These are phyloP conservation scores for Erpetoichthys calabaricus DNA, from an alignment of 2,797 vertebrate genomes.

Conservation along the genomic window DNA sequence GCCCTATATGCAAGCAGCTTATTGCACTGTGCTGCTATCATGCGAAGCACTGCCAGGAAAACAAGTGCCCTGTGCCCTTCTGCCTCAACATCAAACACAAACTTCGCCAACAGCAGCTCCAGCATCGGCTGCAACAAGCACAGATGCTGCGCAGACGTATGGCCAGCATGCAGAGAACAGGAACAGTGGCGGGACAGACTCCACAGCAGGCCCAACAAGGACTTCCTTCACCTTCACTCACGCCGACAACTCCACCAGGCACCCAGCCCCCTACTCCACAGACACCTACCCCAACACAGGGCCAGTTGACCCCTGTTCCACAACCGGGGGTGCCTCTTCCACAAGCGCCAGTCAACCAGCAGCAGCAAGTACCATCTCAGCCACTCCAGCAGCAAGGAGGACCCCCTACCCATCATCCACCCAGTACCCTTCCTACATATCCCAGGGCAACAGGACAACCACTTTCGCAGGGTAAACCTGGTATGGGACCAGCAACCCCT, in stretches of 20 bases:
- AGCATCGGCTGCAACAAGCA: slow-evolving; percentile 89
- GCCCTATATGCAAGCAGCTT: slow-evolving; percentile 95
- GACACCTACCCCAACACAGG: slow-evolving; percentile 47
- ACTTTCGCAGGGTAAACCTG: slow-evolving; percentile 80
- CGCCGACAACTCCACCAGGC: slow-evolving; percentile 68
- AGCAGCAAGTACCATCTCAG: slow-evolving; percentile 42
- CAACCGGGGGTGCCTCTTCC: slow-evolving; percentile 35
- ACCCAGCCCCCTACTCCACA: slow-evolving; percentile 81
- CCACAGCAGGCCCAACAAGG: slow-evolving; percentile 30
- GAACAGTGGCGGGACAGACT: slow-evolving; percentile 53
- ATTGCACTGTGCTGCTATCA: slow-evolving; percentile 97
- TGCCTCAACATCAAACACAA: slow-evolving; percentile 98
- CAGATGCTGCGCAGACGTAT: slow-evolving; percentile 91
- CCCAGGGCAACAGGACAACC: slow-evolving; percentile 51
- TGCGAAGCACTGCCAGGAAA: slow-evolving; percentile 97
- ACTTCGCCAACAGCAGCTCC: slow-evolving; percentile 89
- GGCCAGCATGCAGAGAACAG: slow-evolving; percentile 86
- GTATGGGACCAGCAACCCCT: slow-evolving; percentile 67
- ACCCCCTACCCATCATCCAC: slow-evolving; percentile 56
- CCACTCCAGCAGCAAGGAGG: slow-evolving; percentile 53
- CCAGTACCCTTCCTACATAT: slow-evolving; percentile 53
- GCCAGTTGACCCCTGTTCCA: slow-evolving; percentile 14
- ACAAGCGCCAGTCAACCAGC: slow-evolving; percentile 39
- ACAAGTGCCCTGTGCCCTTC: slow-evolving; percentile 96
- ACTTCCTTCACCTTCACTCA: slow-evolving; percentile 57